A percentile compares a stretch with the other conserved stretches of the same genome.
Conservation (phyloP, 1,140 invertebrate genomes). For the Pseudachorutes palmiensis region DNA sequence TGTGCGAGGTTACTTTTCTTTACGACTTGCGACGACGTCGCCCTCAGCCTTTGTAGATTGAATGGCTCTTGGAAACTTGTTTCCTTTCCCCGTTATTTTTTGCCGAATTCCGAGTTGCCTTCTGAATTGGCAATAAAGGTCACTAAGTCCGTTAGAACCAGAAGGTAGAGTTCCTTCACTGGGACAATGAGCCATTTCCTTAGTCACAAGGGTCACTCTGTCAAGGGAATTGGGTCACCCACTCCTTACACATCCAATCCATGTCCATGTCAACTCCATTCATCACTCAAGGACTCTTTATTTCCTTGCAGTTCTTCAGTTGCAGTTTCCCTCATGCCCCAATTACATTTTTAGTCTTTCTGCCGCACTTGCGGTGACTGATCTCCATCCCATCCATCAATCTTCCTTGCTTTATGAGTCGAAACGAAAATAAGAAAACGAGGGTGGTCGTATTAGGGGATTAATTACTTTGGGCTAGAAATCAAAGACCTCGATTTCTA, state of each 20-base stretch:
- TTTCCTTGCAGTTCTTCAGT: too few relatives aligned
- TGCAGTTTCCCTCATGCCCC: too few relatives aligned
- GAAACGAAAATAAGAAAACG: neutral
- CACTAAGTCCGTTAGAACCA: neutral
- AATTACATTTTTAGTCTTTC: too few relatives aligned
- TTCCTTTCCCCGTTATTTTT: neutral
- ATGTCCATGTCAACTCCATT: too few relatives aligned
- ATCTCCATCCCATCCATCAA: too few relatives aligned
- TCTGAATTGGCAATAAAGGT: constrained; percentile 12
- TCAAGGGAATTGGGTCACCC: constrained; percentile 20
- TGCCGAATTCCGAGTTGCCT: neutral
- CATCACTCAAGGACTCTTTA: too few relatives aligned
- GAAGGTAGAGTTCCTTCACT: neutral
- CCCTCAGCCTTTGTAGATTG: too few relatives aligned
- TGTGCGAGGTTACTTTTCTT: too few relatives aligned
- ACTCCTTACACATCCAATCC: too few relatives aligned
- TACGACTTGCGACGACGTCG: too few relatives aligned
- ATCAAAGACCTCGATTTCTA: neutral
- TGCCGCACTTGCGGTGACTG: too few relatives aligned
- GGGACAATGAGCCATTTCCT: constrained; percentile 10
- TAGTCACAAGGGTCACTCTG: constrained; percentile 16
- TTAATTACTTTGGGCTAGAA: neutral
- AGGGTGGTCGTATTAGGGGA: neutral
- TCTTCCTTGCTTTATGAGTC: neutral
- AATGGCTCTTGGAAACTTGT: neutral